Conservation (phyloP, 2,797 vertebrate species). For the Xerus rutilus region DNA sequence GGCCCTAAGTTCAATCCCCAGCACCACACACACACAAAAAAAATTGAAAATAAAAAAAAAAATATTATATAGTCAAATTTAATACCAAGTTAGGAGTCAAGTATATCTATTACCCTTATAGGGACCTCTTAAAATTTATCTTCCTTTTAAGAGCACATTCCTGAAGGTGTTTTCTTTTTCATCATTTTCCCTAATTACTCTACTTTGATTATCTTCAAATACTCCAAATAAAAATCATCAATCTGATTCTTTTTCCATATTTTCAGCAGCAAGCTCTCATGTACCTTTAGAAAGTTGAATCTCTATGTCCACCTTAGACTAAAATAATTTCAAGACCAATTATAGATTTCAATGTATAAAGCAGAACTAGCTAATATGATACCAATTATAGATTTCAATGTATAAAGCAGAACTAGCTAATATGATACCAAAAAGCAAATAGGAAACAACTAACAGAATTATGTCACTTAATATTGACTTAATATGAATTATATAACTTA, state of each 20-base stretch:
- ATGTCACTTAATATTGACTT: neutral
- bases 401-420: neutral
- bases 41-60: neutral
- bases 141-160: neutral
- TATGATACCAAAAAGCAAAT: neutral
- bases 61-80: constrained; percentile 8
- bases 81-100: neutral
- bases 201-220: neutral
- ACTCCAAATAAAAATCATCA: constrained; percentile 2
- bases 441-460: neutral
- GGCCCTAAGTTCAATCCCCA: too few relatives aligned
- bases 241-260: neutral
- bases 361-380: neutral
- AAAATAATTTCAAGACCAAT: constrained; percentile 22
- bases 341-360: constrained; percentile 30
- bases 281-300: neutral
- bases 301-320: neutral
- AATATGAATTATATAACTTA: neutral
- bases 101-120: neutral
- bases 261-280: neutral
- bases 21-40: too few relatives aligned
- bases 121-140: neutral
- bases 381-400: constrained; percentile 7
- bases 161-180: neutral
- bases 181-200: neutral